These are phyloP conservation scores for Bimastos eiseni DNA, from an alignment of 2,888 invertebrate genomes.

Conservation along the genomic window DNA sequence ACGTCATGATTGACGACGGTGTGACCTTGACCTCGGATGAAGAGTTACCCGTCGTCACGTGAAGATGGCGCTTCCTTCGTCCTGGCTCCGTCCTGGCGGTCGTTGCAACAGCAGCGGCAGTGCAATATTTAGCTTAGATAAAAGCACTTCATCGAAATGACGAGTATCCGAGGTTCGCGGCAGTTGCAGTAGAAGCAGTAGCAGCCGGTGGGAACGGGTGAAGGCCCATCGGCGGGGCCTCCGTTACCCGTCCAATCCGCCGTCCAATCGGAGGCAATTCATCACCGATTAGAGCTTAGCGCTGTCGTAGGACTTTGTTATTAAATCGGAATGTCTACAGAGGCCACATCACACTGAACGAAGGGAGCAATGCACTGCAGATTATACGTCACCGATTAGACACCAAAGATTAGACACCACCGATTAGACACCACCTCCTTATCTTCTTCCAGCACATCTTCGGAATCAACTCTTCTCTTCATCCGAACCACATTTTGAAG, in stretches of 20 bases:
- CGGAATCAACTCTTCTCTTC: neutral
- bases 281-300: conserved; percentile 6
- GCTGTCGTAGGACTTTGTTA: neutral
- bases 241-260: neutral
- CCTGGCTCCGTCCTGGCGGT: neutral
- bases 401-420: too few species aligned
- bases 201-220: neutral
- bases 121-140: conserved; percentile 1
- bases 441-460: neutral
- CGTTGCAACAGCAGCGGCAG: neutral
- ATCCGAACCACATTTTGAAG: neutral
- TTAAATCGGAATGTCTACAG: neutral
- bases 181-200: neutral
- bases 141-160: conserved; percentile 1
- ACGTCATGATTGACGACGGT: neutral
- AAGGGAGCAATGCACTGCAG: too few species aligned
- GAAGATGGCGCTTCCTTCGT: neutral
- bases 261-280: neutral
- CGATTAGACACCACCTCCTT: neutral
- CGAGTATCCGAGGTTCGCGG: neutral
- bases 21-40: conserved; percentile 3
- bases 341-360: too few species aligned
- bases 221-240: neutral
- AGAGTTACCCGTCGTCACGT: neutral
- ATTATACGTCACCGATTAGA: too few species aligned